Evolutionary conservation across 2,113 vertebrate genomes (phyloP).

Genomic region (Saccopteryx bilineata): DNA sequence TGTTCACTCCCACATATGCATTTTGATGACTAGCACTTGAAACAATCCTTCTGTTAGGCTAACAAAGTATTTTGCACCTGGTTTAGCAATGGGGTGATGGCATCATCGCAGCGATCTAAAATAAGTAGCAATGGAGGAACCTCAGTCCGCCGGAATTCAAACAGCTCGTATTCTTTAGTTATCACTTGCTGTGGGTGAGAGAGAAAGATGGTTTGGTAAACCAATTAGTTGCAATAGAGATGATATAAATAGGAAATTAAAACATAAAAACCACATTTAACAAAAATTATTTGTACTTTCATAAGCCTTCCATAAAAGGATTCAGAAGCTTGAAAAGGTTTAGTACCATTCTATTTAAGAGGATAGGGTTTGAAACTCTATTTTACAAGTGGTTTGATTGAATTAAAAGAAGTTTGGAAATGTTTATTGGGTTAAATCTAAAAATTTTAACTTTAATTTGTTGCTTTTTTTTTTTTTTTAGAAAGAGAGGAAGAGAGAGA

Average conservation of each 20-base stretch:
- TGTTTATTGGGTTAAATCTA: slow-evolving; percentile 51
- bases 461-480: not conserved
- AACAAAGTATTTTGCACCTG: slow-evolving; percentile 84
- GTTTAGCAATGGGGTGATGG: slow-evolving; percentile 94
- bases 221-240: not conserved
- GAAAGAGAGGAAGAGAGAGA: no score
- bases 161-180: slow-evolving; percentile 97
- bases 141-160: slow-evolving; percentile 97
- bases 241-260: not conserved
- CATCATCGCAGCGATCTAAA: slow-evolving; percentile 95
- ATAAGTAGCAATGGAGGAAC: slow-evolving; percentile 96
- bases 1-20: not conserved
- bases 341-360: slow-evolving; percentile 10
- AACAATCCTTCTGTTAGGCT: not conserved
- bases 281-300: not conserved
- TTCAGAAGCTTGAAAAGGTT: slow-evolving; percentile 36
- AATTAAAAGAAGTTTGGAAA: slow-evolving; percentile 20
- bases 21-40: not conserved
- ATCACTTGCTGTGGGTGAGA: slow-evolving; percentile 94
- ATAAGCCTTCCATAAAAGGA: slow-evolving; percentile 3
- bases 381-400: slow-evolving; percentile 28
- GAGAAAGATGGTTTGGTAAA: not conserved
- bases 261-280: not conserved
- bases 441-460: slow-evolving; percentile 15
- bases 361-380: slow-evolving; percentile 40